Evolutionary conservation across 1,140 invertebrate species (phyloP), one percentile per base, ranked within the genome.

Genomic region (Brachionus asplanchnoidis): DNA sequence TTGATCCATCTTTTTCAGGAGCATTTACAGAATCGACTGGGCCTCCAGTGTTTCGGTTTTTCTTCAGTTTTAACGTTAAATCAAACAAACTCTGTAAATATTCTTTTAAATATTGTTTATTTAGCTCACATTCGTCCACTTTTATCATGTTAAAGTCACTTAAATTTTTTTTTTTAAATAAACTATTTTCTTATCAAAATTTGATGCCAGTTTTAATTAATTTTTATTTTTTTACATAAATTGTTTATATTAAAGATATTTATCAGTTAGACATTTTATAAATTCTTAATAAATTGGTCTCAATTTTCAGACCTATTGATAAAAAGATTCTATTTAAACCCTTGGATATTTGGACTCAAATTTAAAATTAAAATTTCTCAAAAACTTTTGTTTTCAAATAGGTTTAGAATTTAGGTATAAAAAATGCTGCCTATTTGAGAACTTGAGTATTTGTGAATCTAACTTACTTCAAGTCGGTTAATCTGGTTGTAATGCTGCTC

Each of bases 381-480:
- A 50, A 26, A 50, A 50, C 20, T 77, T 77, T 12, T 12, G 73
- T 77, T 77, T 77, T 77, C 73, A 77, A 77, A 77, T 26, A 50
- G 73, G 73, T 26, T 1, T 26, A 26, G 44, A 14, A 77, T 77
- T 77, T 77, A 46, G 73, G 23, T 50, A 26, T 12, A 77, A 77
- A 20, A 26, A 77, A 77, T 77, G 73, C 73, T 77, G 73, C 73
- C 73, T 77, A 77, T 77, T 50, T 77, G 73, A 77, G 73, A 77
- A 77, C 73, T 77, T 77, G 73, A 50, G 17, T 50, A 77, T 46
- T 77, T 50, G 26, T 11, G 46, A 77, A 20, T 20, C 8, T 26
- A 50, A 77, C 7, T 50, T 50, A 77, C 44, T 50, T 36, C 26
- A 12, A 20, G 23, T 73, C 73, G 11, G 73, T 50, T 0, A 12